A percentile compares a stretch with the other conserved stretches of the same genome.
Evolutionary conservation across 2,888 invertebrate species (phyloP).

Genomic region (Vandiemenella viatica): DNA sequence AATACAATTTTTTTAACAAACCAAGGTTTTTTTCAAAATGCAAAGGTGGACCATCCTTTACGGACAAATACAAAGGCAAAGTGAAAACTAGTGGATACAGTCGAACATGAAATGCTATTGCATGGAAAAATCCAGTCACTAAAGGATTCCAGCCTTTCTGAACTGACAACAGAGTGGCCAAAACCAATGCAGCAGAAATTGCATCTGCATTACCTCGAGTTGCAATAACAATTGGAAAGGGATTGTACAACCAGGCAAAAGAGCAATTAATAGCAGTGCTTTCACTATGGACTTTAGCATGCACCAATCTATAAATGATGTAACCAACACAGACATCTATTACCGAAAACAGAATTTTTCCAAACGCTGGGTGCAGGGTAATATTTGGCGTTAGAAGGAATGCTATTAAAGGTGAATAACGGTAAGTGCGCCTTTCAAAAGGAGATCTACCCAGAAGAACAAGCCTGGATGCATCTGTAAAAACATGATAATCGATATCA

Average conservation of each 20-base stretch:
- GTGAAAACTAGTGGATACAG: slow-evolving; percentile 84
- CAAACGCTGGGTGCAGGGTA: slow-evolving; percentile 51
- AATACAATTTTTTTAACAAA: slow-evolving; percentile 25
- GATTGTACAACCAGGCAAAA: slow-evolving; percentile 85
- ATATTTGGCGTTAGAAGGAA: slow-evolving; percentile 68
- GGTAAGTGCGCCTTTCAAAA: slow-evolving; percentile 76
- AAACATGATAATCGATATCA: slow-evolving; percentile 92
- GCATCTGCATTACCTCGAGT: slow-evolving; percentile 93
- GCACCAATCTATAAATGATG: slow-evolving; percentile 35
- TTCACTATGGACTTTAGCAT: slow-evolving; percentile 11
- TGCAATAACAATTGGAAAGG: slow-evolving; percentile 76
- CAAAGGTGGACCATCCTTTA: slow-evolving; percentile 25
- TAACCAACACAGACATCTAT: slow-evolving; percentile 64
- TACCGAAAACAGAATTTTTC: slow-evolving; percentile 71
- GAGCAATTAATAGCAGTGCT: slow-evolving; percentile 28
- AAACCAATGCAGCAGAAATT: slow-evolving; percentile 69
- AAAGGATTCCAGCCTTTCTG: slow-evolving; percentile 32
- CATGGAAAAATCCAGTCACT: slow-evolving; percentile 61
- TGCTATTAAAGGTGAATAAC: slow-evolving; percentile 88
- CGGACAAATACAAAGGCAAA: slow-evolving; percentile 58
- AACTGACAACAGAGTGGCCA: slow-evolving; percentile 54
- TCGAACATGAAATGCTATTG: slow-evolving; percentile 79
- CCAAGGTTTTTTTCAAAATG: slow-evolving; percentile 25
- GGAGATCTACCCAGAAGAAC: slow-evolving; percentile 66
- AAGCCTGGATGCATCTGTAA: slow-evolving; percentile 81